phyloP scores from a whole-genome alignment of 2,888 invertebrate species.

The Clistopyga incitator region DNA sequence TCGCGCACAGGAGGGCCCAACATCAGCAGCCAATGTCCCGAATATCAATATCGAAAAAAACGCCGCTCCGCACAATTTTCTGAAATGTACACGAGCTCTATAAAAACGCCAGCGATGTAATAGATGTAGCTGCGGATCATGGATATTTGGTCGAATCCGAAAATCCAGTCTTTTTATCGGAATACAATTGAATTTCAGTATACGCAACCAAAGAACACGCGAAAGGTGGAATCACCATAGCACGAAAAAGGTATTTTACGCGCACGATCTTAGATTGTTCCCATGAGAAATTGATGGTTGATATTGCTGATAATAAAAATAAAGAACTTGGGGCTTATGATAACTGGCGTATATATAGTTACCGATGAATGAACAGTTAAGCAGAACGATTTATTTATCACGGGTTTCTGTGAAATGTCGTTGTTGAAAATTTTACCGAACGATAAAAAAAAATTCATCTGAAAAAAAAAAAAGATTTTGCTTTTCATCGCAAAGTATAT shows the following conservation, averaged over 20 bases:
- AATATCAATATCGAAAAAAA: not conserved
- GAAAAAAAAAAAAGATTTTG: too few relatives aligned
- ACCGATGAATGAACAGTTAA: too few relatives aligned
- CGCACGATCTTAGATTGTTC: not conserved
- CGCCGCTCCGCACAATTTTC: not conserved
- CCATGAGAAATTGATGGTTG: not conserved
- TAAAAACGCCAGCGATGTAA: not conserved
- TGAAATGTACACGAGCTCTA: not conserved
- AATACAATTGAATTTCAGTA: not conserved
- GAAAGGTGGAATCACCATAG: not conserved
- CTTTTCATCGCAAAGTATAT: too few relatives aligned
- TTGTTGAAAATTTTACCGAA: too few relatives aligned
- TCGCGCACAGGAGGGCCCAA: not conserved
- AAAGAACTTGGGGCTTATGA: not conserved
- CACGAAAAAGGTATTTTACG: not conserved
- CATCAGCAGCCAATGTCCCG: not conserved
- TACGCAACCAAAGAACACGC: not conserved
- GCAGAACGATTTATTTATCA: too few relatives aligned
- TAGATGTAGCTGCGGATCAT: not conserved
- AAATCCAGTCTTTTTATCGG: not conserved
- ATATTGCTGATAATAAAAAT: too few relatives aligned
- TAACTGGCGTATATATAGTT: too few relatives aligned
- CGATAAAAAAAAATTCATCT: too few relatives aligned
- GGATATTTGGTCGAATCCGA: not conserved
- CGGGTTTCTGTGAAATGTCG: too few relatives aligned